phyloP scores from a whole-genome alignment of 2,797 vertebrate genomes.

The Phalloptychus januarius region DNA sequence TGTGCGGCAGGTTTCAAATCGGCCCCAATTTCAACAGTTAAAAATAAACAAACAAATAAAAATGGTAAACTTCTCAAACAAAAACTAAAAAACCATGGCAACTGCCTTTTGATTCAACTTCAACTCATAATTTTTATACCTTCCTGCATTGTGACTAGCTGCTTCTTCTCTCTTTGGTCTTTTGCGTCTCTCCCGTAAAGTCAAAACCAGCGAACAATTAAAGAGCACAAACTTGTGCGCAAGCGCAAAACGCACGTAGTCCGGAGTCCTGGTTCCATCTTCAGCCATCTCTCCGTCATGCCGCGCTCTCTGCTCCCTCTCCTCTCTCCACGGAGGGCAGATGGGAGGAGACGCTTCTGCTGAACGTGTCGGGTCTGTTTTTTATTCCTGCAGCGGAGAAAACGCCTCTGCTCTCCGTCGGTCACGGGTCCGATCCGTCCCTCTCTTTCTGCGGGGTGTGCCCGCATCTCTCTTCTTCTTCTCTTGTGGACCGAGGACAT shows the following conservation, averaged over 20 bases:
- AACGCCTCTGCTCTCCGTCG: slow-evolving; percentile 26
- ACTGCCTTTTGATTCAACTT: slow-evolving; percentile 21
- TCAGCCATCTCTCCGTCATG: slow-evolving; percentile 40
- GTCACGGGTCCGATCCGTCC: slow-evolving; percentile 40
- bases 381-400: slow-evolving; percentile 56
- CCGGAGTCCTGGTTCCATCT: slow-evolving; percentile 60
- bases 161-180: slow-evolving; percentile 14
- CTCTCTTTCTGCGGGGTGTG: slow-evolving; percentile 19
- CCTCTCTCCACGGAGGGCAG: slow-evolving; percentile 53
- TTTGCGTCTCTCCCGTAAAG: background rate
- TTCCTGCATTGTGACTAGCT: background rate
- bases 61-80: background rate
- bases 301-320: slow-evolving; percentile 34
- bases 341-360: slow-evolving; percentile 70
- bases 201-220: slow-evolving; percentile 7
- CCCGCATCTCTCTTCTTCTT: slow-evolving; percentile 20
- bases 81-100: slow-evolving; percentile 44
- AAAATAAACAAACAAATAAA: background rate
- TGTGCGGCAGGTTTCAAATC: background rate
- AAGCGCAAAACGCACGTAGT: slow-evolving; percentile 41
- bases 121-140: background rate
- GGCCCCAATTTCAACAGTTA: background rate
- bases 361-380: slow-evolving; percentile 44
- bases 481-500: slow-evolving; percentile 39
- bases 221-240: slow-evolving; percentile 30